Base-by-base conservation (phyloP, 1,140 invertebrate species). In the Trichomalopsis sarcophagae region DNA sequence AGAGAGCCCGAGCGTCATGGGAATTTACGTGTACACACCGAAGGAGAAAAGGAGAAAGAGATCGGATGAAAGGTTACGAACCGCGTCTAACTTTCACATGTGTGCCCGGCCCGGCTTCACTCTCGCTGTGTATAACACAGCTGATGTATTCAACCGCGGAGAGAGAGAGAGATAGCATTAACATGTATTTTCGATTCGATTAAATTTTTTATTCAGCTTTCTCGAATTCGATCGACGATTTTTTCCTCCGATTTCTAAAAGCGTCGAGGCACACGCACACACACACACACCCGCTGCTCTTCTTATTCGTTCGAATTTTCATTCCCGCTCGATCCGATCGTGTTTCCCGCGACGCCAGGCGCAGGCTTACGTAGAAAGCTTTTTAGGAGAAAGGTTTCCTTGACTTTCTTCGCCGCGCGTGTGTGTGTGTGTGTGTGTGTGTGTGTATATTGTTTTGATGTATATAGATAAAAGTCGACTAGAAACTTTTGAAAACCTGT, bases 71-170 rank as follows among this genome's bases (percentile, higher is more conserved):
- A 81, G 85, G 80, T 82, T 84, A 84, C 33, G 23, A 73, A 5
- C 79, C 55, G 33, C 10, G 40, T 81, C 44, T 85, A 86, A 89
- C 88, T 89, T 89, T 88, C 89, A 89, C 89, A 33, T 81, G 84
- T n/a, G 21, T 68, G 73, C 23, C 9, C 71, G 21, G 36, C 7
- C 50, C n/a, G 77, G 33, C n/a, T 75, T 44, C 55, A 81, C 74
- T 81, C 55, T 87, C 84, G 3, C 33, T n/a, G 4, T 62, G n/a
- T 6, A 62, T 62, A 5, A 50, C 14, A 17, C 55, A n/a, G 21
- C 55, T 6, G 55, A 21, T 7, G 21, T 17, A n/a, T 62, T 17
- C 55, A 27, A 27, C 27, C 27, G 27, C 27, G 27, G 27, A 27
- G 27, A 27, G 27, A 27, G 27, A 27, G 27, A 27, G 27, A 27